These are phyloP conservation scores for Taphrorychus bicolor DNA, from an alignment of 2,888 invertebrate genomes.

Conservation along the genomic window DNA sequence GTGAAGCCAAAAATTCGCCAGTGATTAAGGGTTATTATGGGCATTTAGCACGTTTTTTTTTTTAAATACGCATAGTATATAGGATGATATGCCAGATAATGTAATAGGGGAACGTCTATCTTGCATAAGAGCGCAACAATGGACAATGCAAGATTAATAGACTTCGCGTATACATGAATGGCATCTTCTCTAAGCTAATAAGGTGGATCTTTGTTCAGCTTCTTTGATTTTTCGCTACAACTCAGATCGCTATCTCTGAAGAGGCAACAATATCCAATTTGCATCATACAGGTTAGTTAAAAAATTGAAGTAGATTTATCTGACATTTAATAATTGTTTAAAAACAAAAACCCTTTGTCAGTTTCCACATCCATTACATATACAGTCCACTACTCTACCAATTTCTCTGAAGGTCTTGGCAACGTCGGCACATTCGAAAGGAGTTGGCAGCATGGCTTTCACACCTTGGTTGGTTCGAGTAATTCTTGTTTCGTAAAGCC, in stretches of 20 bases:
- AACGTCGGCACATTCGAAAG: too few relatives aligned
- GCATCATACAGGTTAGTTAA: not conserved
- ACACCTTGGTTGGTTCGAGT: too few relatives aligned
- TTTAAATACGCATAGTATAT: too few relatives aligned
- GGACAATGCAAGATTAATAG: slow-evolving; percentile 2
- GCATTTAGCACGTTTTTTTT: not conserved
- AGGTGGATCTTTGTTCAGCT: not conserved
- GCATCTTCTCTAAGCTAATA: not conserved
- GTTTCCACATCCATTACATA: too few relatives aligned
- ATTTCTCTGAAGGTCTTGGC: too few relatives aligned
- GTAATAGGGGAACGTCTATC: not conserved
- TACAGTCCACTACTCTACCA: too few relatives aligned
- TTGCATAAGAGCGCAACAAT: slow-evolving; percentile 1
- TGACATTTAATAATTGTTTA: too few relatives aligned
- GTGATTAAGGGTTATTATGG: slow-evolving; percentile 2
- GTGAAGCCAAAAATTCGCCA: slow-evolving; percentile 5
- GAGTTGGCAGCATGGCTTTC: too few relatives aligned
- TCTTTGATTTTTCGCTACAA: not conserved
- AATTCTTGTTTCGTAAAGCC: too few relatives aligned
- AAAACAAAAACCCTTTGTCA: too few relatives aligned
- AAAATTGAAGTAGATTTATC: not conserved
- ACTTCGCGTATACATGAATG: not conserved
- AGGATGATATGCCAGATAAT: not conserved
- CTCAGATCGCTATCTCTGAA: not conserved
- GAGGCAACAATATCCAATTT: not conserved